Base-by-base conservation (phyloP, 2,113 vertebrate genomes). In the Numida meleagris region DNA sequence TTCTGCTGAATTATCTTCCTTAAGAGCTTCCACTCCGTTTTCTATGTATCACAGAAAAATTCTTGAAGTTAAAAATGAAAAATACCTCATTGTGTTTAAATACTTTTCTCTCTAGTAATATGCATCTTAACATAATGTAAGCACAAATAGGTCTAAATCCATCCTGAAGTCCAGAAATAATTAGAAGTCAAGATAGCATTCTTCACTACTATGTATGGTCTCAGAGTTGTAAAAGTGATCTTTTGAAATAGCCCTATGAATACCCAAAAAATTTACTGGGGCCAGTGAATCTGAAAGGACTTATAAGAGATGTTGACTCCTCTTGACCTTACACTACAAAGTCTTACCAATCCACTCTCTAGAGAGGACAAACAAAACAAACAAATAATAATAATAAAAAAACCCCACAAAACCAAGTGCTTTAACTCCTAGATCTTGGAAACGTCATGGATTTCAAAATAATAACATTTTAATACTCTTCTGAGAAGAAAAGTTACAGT, bases 201-300 rank as follows among this genome's bases (percentile, higher is more conserved):
- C 40, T 95, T 45, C 72, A 77, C 15, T 82, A 61, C 72, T 12
- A 36, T 20, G 42, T 58, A 66, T 0, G 0, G 50, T 48, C 63
- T 90, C 86, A 88, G 86, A 95, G 91, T 55, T 90, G 86, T 90
- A 55, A 93, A 95, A 90, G 92, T 75, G 50, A 91, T 84, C 65
- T 86, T 34, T 55, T 0, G 0, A 83, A 88, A 81, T 62, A 77
- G 61, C 29, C 59, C 59, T 67, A 33, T 67, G 80, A 90, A 81
- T 80, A 34, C 86, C 55, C 81, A 65, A 90, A 91, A 94, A 86
- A 72, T 87, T 29, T 85, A 45, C 31, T 73, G 36, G 62, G 36
- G 45, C 80, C 31, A 36, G 27, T 79, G 46, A 82, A 87, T 67
- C 78, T 89, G 71, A 72, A 86, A 96, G 20, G 20, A 14, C 23